Base-by-base conservation (phyloP, 2,113 vertebrate species). In the Sebastes fasciatus region DNA sequence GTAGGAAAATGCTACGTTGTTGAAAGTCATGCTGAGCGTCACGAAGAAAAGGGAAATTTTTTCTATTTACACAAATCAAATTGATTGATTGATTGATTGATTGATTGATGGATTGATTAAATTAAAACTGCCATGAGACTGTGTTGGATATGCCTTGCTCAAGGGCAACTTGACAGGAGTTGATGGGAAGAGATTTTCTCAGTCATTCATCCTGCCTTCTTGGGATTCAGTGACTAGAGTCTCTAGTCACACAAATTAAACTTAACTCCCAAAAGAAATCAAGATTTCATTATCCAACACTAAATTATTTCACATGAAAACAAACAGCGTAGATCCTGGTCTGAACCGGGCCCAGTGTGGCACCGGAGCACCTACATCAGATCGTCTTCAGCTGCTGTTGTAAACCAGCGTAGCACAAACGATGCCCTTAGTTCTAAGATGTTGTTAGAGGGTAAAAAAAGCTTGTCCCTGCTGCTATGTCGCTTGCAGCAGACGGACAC, bases 321-420 rank as follows among this genome's bases (percentile, higher is more conserved):
- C 45, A 11, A 73, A 65, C 46, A 23, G 8, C 8, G 34, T 34
- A 34, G 34, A 12, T 42, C 63, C 43, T 49, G 23, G 43, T 74
- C 42, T 88, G 71, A 79, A 52, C 42, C 5, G 2, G 16, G 23
- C 61, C 57, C 70, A 21, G 1, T 19, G 19, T 69, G 52, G 5
- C 77, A 21, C 54, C 61, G 4, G 49, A 17, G 14, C 7, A 17
- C 17, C 52, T 49, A 12, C 62, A 77, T 77, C 23, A 77, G 67
- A 77, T 85, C 71, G 83, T 69, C 66, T 14, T 70, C 63, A 45
- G 70, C 79, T 83, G n/a, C 49, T 70, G 26, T 70, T 87, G 74
- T 61, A 71, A 88, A 73, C 58, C 69, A 78, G 49, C 80, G 66
- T 42, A 86, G 76, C 84, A 60, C 61, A 82, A 81, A 80, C 23